Evolutionary conservation across 2,888 invertebrate genomes (phyloP), one percentile per base, ranked within the genome.

Genomic region (Nowickia ferox): DNA sequence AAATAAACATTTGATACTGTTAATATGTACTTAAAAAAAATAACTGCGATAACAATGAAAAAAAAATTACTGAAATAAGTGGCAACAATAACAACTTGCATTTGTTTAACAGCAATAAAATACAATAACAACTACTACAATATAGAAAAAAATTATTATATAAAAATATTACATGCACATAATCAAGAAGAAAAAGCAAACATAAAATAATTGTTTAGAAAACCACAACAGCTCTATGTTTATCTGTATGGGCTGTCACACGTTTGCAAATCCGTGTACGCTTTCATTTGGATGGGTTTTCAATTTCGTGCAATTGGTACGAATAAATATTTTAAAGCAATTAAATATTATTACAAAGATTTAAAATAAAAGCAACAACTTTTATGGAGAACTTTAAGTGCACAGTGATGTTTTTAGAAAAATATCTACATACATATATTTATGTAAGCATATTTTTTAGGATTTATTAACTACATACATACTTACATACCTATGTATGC

Each of bases 21-120:
- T 87, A 81, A 84, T 87, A 88, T 65, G 38, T 66, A 68, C 48
- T 51, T 30, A 69, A 80, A 88, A 87, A 87, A 83, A 88, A 87
- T 88, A 88, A 87, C 78, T 87, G 89, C 89, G 88, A 90, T 90
- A 80, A 81, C 71, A 77, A 76, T 65, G 65, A 63, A 22, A 69
- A 40, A 30, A 51, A 48, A 9, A 17, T 46, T 10, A 82, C n/a
- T 79, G 72, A 65, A 74, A 76, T 22, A 48, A 55, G 65, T 48
- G 57, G 40, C 40, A 66, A 30, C 46, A 30, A 78, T 38, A 72
- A 84, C 42, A 71, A 83, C 65, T 78, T 51, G 44, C 63, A 76
- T 38, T 78, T 57, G 48, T 42, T 69, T 40, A 42, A 51, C 42
- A 78, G 78, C 48, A 51, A 48, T 68, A 48, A 48, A 40, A 46